Percentiles rank a stretch among this genome's conserved stretches.
Conservation (phyloP, 2,888 invertebrate species). For the Pedicia rivosa region DNA sequence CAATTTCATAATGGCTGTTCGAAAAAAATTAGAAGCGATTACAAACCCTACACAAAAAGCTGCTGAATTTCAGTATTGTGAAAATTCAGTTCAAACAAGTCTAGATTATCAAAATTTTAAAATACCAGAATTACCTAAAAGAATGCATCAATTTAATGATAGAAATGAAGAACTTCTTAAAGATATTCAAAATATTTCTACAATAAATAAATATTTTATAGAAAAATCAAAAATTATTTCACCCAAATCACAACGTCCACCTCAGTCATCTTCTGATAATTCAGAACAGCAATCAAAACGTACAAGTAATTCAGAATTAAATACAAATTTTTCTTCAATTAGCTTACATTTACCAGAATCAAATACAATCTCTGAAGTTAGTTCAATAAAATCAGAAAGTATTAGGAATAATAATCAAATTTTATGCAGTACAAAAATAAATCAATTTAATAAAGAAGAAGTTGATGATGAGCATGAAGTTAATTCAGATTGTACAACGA, state of each 20-base stretch:
- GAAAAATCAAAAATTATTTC: too few relatives aligned
- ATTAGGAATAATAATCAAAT: conserved; percentile 4
- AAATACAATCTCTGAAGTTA: conserved; percentile 16
- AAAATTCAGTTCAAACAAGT: neutral
- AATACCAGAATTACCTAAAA: neutral
- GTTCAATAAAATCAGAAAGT: conserved; percentile 14
- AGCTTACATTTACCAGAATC: conserved; percentile 17
- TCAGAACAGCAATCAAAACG: neutral
- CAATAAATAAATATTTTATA: neutral
- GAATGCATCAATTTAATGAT: neutral
- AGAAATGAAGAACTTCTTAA: neutral
- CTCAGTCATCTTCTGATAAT: neutral
- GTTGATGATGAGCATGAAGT: conserved; percentile 14
- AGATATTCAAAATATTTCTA: neutral
- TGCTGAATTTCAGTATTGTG: neutral
- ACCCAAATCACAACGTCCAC: too few relatives aligned
- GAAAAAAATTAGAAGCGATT: conserved; percentile 34
- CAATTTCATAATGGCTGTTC: conserved; percentile 42
- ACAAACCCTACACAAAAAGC: conserved; percentile 17
- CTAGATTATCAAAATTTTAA: conserved; percentile 1
- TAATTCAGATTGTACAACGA: conserved; percentile 10
- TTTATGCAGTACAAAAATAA: conserved; percentile 2
- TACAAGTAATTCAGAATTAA: conserved; percentile 14
- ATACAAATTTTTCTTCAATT: conserved; percentile 19
- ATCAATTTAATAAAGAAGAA: neutral